Conservation (phyloP, 1,140 invertebrate species). For the Penaeus chinensis region DNA sequence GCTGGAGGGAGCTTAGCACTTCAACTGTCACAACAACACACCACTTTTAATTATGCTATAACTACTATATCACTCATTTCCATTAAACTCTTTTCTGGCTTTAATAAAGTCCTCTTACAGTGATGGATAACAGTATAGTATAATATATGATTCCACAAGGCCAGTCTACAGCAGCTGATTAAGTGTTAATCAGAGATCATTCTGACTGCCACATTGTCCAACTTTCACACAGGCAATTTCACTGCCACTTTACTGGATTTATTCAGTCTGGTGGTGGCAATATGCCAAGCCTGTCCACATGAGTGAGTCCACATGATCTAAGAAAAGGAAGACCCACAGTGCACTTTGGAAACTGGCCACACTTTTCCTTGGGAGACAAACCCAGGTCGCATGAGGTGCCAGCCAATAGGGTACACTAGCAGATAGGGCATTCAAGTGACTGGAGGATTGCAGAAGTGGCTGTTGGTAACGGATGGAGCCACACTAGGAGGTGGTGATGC, state of each 20-base stretch:
- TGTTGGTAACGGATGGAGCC: slow-evolving; percentile 23
- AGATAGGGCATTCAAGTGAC: slow-evolving; percentile 20
- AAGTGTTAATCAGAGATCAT: too few species aligned
- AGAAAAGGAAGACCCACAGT: too few species aligned
- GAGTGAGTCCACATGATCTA: too few species aligned
- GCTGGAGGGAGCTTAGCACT: slow-evolving; percentile 39
- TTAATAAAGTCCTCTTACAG: slow-evolving; percentile 3
- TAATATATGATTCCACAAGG: neutral
- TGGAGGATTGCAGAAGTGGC: slow-evolving; percentile 37
- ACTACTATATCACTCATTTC: slow-evolving; percentile 4
- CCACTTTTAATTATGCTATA: slow-evolving; percentile 8
- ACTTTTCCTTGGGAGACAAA: too few species aligned
- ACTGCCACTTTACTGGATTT: too few species aligned
- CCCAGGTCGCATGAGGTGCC: neutral
- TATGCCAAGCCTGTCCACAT: too few species aligned
- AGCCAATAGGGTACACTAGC: neutral
- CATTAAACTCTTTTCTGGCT: slow-evolving; percentile 6
- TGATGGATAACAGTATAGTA: slow-evolving; percentile 10
- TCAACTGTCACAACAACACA: slow-evolving; percentile 16
- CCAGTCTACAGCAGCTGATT: too few species aligned
- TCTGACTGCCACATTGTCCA: too few species aligned
- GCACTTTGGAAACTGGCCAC: too few species aligned
- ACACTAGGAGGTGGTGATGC: neutral
- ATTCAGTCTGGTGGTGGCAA: too few species aligned
- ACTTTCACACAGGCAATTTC: too few species aligned